Evolutionary conservation across 2,888 invertebrate genomes (phyloP).

Genomic region (Autographa gamma): DNA sequence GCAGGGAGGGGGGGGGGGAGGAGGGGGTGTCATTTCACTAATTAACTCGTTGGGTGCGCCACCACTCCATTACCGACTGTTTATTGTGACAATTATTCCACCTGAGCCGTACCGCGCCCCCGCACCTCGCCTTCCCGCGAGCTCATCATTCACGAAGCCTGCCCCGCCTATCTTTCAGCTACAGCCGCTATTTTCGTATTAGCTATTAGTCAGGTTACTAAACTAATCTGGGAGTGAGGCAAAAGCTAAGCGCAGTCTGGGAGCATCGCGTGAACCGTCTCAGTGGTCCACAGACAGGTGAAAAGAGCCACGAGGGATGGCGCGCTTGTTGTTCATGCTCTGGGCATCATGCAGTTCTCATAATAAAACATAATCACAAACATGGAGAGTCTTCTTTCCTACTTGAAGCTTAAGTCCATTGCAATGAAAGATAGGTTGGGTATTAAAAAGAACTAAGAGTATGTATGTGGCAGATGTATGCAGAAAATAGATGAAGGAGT

Average conservation of each 20-base stretch:
- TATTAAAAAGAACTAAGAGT: too few relatives aligned
- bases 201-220: background rate
- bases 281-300: too few relatives aligned
- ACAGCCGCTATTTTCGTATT: conserved; percentile 18
- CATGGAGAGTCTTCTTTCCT: too few relatives aligned
- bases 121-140: conserved; percentile 26
- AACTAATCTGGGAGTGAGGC: background rate
- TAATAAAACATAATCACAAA: too few relatives aligned
- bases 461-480: too few relatives aligned
- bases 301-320: too few relatives aligned
- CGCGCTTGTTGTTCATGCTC: too few relatives aligned
- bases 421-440: too few relatives aligned
- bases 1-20: conserved; percentile 37
- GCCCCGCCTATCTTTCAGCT: conserved; percentile 43
- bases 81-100: conserved; percentile 85
- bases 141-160: conserved; percentile 49
- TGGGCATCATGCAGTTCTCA: too few relatives aligned
- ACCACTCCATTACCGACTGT: conserved; percentile 83
- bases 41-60: conserved; percentile 80
- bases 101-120: conserved; percentile 51
- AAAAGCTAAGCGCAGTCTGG: background rate
- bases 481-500: too few relatives aligned
- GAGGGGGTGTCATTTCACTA: conserved; percentile 75
- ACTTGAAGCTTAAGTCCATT: too few relatives aligned
- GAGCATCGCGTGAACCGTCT: too few relatives aligned